These are phyloP conservation scores for Odontamblyopus rebecca DNA, from an alignment of 2,797 vertebrate genomes.

Conservation along the genomic window DNA sequence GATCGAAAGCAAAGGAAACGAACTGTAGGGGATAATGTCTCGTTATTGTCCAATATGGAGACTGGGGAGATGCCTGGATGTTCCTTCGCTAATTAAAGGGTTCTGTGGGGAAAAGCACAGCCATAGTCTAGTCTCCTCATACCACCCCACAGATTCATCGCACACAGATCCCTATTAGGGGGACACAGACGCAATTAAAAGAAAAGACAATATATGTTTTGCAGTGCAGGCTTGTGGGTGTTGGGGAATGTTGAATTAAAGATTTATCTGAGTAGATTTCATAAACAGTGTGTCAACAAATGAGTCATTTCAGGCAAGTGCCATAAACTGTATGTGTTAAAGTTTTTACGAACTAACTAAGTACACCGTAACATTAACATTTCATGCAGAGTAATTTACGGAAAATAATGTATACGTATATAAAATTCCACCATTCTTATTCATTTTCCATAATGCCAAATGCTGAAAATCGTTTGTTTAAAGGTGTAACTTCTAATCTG, in stretches of 20 bases:
- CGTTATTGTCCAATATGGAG: constrained; percentile 53
- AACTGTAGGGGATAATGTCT: constrained; percentile 30
- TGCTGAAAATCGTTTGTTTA: too few relatives aligned
- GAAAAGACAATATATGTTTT: constrained; percentile 6
- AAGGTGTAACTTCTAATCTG: too few relatives aligned
- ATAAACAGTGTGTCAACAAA: neutral
- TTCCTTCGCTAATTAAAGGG: constrained; percentile 68
- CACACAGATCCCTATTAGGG: constrained; percentile 33
- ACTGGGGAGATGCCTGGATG: constrained; percentile 59
- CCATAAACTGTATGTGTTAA: neutral
- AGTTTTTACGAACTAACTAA: neutral
- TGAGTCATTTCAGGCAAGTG: neutral
- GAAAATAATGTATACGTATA: too few relatives aligned
- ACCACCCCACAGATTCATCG: constrained; percentile 53
- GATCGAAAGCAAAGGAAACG: constrained; percentile 25
- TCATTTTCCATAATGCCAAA: too few relatives aligned
- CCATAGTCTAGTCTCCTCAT: constrained; percentile 53
- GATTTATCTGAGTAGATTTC: neutral
- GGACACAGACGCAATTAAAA: neutral
- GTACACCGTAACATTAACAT: neutral
- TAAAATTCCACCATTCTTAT: too few relatives aligned
- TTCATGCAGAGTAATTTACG: neutral
- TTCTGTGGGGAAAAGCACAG: constrained; percentile 50
- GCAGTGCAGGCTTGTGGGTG: neutral
- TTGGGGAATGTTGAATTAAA: neutral